Evolutionary conservation across 2,113 vertebrate genomes (phyloP).

Genomic region (Larimichthys polyactis): DNA sequence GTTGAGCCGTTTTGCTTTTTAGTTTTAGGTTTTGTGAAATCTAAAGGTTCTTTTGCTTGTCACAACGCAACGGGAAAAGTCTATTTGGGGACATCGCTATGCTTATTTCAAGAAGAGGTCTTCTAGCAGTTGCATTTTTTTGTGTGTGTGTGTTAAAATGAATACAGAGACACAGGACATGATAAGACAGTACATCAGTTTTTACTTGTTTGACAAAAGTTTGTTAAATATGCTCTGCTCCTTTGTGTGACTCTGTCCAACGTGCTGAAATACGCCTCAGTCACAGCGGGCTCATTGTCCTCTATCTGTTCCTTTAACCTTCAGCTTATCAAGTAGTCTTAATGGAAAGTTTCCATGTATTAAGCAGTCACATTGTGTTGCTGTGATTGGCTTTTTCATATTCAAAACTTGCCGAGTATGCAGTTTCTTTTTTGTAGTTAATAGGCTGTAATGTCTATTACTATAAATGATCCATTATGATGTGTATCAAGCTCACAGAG

Average conservation of each 20-base stretch:
- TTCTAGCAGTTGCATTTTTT: not conserved
- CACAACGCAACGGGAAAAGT: not conserved
- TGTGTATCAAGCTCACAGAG: slow-evolving; percentile 15
- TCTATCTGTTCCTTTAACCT: slow-evolving; percentile 16
- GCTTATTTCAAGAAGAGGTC: not conserved
- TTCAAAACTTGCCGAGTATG: slow-evolving; percentile 6
- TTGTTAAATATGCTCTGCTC: not conserved
- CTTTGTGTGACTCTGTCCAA: slow-evolving; percentile 35
- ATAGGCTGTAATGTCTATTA: slow-evolving; percentile 22
- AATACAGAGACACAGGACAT: not conserved
- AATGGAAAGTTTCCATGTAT: slow-evolving; percentile 6
- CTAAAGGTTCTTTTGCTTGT: not conserved
- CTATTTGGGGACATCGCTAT: not conserved
- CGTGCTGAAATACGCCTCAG: slow-evolving; percentile 53
- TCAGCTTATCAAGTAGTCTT: slow-evolving; percentile 12
- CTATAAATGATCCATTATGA: slow-evolving; percentile 27
- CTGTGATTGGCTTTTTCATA: slow-evolving; percentile 4
- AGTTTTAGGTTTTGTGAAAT: not conserved
- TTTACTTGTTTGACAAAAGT: not conserved
- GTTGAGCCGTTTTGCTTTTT: not conserved
- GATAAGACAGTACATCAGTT: not conserved
- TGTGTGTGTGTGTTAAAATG: not conserved
- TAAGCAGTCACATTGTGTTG: not conserved
- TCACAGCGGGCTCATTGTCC: not conserved
- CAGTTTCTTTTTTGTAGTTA: slow-evolving; percentile 9